A percentile compares a stretch with the other conserved stretches of the same genome.
phyloP scores from a whole-genome alignment of 2,113 vertebrate species.

The Grantiella picta region DNA sequence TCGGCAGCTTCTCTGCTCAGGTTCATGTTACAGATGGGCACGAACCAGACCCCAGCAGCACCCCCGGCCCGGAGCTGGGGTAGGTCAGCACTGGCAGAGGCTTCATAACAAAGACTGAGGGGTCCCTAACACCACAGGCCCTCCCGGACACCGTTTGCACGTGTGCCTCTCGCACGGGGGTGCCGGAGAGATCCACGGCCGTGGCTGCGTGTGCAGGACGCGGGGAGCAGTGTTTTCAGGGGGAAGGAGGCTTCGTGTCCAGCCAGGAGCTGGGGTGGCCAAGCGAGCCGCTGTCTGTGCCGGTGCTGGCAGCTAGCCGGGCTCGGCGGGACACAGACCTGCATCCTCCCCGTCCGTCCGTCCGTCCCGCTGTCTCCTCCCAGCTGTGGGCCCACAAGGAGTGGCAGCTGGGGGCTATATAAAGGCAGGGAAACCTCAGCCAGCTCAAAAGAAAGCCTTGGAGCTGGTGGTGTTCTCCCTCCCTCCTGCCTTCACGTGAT shows the following conservation, averaged over 20 bases:
- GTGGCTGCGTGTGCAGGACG: rapidly evolving
- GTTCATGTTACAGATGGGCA: background rate
- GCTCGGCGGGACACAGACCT: background rate
- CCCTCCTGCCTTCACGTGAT: slow-evolving; percentile 15
- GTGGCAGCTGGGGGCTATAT: slow-evolving; percentile 51
- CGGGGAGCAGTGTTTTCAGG: rapidly evolving
- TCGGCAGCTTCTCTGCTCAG: background rate
- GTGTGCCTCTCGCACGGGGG: rapidly evolving
- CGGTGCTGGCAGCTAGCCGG: background rate
- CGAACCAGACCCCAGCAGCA: background rate
- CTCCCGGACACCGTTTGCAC: rapidly evolving
- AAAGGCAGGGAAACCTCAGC: slow-evolving; percentile 32
- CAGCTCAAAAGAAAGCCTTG: slow-evolving; percentile 25
- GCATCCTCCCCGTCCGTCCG: slow-evolving; percentile 23
- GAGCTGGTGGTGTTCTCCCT: background rate
- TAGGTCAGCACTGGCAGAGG: too few relatives aligned
- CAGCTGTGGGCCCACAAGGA: slow-evolving; percentile 35
- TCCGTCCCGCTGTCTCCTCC: slow-evolving; percentile 55
- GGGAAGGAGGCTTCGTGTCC: background rate
- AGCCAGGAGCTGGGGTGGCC: background rate
- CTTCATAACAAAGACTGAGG: rapidly evolving
- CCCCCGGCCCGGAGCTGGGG: rapidly evolving
- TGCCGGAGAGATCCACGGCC: background rate
- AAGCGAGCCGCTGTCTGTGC: background rate
- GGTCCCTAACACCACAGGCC: rapidly evolving